Evolutionary conservation across 2,888 invertebrate species (phyloP).

Genomic region (Clivina fossor): DNA sequence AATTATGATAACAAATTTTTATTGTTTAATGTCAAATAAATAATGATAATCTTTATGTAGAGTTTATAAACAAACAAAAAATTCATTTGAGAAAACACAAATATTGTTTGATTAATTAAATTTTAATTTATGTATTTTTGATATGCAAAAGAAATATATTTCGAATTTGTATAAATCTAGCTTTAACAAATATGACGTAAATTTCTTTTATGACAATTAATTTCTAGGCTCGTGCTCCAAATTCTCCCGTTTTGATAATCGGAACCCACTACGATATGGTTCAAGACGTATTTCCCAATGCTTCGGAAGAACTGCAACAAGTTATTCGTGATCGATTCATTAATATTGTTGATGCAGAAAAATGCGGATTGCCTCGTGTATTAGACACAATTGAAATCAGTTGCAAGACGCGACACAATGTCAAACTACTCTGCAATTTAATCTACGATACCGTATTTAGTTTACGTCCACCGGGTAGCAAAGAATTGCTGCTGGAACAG

Average conservation of each 20-base stretch:
- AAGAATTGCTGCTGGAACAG: conserved; percentile 88
- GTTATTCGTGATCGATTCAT: conserved; percentile 86
- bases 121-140: no score
- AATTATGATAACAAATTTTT: no score
- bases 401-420: conserved; percentile 85
- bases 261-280: conserved; percentile 95
- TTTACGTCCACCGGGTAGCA: conserved; percentile 86
- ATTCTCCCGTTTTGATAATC: conserved; percentile 93
- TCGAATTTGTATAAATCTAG: no score
- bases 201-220: conserved; percentile 41
- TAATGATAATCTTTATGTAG: no score
- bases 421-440: conserved; percentile 84
- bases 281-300: conserved; percentile 59
- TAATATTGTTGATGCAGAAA: conserved; percentile 93
- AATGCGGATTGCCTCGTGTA: conserved; percentile 90
- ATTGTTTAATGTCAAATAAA: neutral
- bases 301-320: conserved; percentile 83
- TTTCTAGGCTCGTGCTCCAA: conserved; percentile 76
- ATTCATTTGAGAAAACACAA: no score
- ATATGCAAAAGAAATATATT: no score
- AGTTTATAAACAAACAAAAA: no score
- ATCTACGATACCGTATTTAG: conserved; percentile 94
- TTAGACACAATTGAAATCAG: conserved; percentile 91
- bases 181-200: no score
- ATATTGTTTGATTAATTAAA: no score